A percentile compares a stretch with the other conserved stretches of the same genome.
These are phyloP conservation scores for Eledone cirrhosa DNA, from an alignment of 2,888 invertebrate species.

Conservation along the genomic window DNA sequence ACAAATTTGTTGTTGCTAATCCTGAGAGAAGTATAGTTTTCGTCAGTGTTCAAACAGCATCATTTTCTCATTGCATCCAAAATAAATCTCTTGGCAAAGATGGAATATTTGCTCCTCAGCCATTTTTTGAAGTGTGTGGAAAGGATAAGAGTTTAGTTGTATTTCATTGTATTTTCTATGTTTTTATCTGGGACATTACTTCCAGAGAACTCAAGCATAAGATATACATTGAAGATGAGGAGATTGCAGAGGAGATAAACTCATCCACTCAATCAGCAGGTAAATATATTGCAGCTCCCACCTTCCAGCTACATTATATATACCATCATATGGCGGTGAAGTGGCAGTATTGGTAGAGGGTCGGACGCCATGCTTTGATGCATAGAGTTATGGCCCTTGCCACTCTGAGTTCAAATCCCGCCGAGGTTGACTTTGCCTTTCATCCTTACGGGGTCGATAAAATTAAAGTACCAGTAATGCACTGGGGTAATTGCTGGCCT, in stretches of 20 bases:
- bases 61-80: background rate
- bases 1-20: constrained; percentile 29
- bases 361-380: too few species aligned
- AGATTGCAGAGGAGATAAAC: background rate
- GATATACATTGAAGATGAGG: background rate
- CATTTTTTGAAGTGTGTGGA: constrained; percentile 26
- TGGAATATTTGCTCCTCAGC: background rate
- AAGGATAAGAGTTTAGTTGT: constrained; percentile 10
- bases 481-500: too few species aligned
- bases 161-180: background rate
- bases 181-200: constrained; percentile 25
- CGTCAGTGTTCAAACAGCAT: background rate
- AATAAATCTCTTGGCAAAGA: background rate
- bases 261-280: background rate
- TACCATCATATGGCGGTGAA: too few species aligned
- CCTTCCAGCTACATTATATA: too few species aligned
- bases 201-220: background rate
- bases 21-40: background rate
- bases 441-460: too few species aligned
- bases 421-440: too few species aligned
- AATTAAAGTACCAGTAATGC: too few species aligned
- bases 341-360: too few species aligned
- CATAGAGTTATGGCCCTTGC: too few species aligned
- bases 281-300: background rate
- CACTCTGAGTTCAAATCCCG: too few species aligned